Percentiles rank a stretch among this genome's conserved stretches.
phyloP scores from a whole-genome alignment of 2,797 vertebrate genomes.

The Coreius guichenoti region DNA sequence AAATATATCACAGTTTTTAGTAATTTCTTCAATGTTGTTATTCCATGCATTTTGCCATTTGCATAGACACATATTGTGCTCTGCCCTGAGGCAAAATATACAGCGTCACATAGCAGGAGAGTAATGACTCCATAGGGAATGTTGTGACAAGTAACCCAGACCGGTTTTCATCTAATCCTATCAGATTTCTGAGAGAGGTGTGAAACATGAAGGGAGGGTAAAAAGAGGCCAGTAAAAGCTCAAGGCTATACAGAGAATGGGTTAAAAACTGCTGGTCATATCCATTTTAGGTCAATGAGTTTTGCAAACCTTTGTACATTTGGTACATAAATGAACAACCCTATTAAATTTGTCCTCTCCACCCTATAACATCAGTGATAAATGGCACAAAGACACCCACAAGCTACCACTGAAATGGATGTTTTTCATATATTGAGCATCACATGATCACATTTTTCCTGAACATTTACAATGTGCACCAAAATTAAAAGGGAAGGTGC shows the following conservation, averaged over 20 bases:
- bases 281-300: constrained; percentile 35
- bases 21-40: not conserved
- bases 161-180: constrained; percentile 67
- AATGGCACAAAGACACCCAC: not conserved
- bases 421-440: constrained; percentile 7
- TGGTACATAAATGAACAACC: not conserved
- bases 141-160: constrained; percentile 61
- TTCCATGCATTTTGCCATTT: not conserved
- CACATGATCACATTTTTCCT: not conserved
- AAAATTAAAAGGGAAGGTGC: constrained; percentile 44
- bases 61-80: constrained; percentile 64
- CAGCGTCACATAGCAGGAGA: constrained; percentile 56
- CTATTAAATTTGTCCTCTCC: not conserved
- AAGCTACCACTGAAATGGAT: constrained; percentile 8
- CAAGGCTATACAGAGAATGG: constrained; percentile 42
- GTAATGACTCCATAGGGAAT: constrained; percentile 55
- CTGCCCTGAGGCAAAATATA: constrained; percentile 62
- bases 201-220: constrained; percentile 70
- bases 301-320: constrained; percentile 10
- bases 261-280: constrained; percentile 49
- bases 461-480: constrained; percentile 14
- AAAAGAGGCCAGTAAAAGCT: constrained; percentile 65
- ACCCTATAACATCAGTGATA: not conserved
- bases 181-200: constrained; percentile 63
- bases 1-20: not conserved